phyloP scores from a whole-genome alignment of 2,888 invertebrate genomes.

The Thera britannica region DNA sequence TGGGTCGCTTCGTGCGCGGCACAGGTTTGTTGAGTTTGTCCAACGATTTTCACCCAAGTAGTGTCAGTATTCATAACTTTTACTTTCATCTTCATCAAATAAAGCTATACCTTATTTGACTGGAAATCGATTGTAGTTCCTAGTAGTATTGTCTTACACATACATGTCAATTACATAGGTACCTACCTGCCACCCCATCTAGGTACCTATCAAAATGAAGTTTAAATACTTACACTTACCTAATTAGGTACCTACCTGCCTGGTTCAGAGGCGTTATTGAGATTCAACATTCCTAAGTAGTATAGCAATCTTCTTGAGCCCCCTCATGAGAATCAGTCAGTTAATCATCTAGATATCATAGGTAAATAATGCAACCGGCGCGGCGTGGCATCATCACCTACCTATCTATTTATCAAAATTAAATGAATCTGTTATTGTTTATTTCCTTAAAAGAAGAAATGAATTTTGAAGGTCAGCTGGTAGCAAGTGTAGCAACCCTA shows the following conservation, averaged over 20 bases:
- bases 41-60: constrained; percentile 72
- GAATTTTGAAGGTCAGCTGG: constrained; percentile 38
- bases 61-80: constrained; percentile 66
- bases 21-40: constrained; percentile 75
- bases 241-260: neutral
- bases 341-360: too few relatives aligned
- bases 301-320: too few relatives aligned
- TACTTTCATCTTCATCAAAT: constrained; percentile 77
- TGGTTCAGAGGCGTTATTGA: neutral
- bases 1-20: constrained; percentile 70
- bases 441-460: constrained; percentile 8
- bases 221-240: too few relatives aligned
- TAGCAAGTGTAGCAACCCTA: constrained; percentile 45
- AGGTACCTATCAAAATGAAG: too few relatives aligned
- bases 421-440: neutral
- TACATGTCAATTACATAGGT: neutral
- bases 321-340: too few relatives aligned
- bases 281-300: too few relatives aligned
- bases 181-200: neutral
- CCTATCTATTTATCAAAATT: too few relatives aligned
- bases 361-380: too few relatives aligned
- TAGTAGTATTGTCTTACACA: constrained; percentile 3
- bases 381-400: too few relatives aligned
- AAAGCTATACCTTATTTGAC: constrained; percentile 46
- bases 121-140: constrained; percentile 42